A percentile compares a stretch with the other conserved stretches of the same genome.
phyloP scores from a whole-genome alignment of 2,888 invertebrate species.

The Rosalia funebris region DNA sequence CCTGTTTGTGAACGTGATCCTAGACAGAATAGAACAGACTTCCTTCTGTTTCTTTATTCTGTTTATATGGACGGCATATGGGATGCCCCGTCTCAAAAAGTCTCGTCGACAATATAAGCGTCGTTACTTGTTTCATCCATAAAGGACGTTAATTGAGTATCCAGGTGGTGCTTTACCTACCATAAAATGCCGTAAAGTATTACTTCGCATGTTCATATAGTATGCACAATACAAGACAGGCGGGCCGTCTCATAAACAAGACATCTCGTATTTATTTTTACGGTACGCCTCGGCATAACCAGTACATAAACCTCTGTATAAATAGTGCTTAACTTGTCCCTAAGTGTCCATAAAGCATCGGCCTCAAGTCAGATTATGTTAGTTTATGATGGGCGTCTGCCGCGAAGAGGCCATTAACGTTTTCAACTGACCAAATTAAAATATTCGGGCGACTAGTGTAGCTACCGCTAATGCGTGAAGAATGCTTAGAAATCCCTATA shows the following conservation, averaged over 20 bases:
- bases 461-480: slow-evolving; percentile 1
- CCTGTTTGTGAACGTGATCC: too few species aligned
- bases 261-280: slow-evolving; percentile 52
- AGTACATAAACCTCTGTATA: slow-evolving; percentile 53
- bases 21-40: too few species aligned
- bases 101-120: slow-evolving; percentile 13
- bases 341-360: slow-evolving; percentile 54
- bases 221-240: slow-evolving; percentile 56
- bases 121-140: slow-evolving; percentile 7
- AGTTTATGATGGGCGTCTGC: slow-evolving; percentile 39
- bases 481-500: slow-evolving; percentile 1
- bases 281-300: slow-evolving; percentile 47
- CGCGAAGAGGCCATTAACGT: slow-evolving; percentile 6
- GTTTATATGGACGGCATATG: too few species aligned
- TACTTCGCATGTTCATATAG: slow-evolving; percentile 56
- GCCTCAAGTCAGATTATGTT: slow-evolving; percentile 45
- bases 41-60: too few species aligned
- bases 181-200: slow-evolving; percentile 56
- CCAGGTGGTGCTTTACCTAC: slow-evolving; percentile 53
- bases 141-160: slow-evolving; percentile 49
- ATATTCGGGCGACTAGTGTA: background rate
- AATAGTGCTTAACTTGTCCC: slow-evolving; percentile 53
- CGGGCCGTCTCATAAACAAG: slow-evolving; percentile 55
- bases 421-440: slow-evolving; percentile 16
- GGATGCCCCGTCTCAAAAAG: slow-evolving; percentile 13